Conservation (phyloP, 2,888 invertebrate genomes). For the Gastrophysa polygoni region DNA sequence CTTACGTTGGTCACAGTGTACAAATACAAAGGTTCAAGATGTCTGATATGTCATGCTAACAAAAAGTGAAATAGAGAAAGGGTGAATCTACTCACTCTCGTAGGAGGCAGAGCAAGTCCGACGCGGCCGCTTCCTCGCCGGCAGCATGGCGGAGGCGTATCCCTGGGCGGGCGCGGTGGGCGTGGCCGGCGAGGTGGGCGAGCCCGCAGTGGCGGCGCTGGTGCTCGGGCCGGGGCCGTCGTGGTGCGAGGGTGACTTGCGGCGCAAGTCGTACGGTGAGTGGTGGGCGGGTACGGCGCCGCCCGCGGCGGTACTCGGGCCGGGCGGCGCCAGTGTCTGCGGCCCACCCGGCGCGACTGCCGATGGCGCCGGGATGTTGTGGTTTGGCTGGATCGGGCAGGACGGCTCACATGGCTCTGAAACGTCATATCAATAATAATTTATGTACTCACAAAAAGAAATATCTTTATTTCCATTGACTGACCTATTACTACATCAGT, state of each 20-base stretch:
- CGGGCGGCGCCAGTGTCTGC: constrained; percentile 40
- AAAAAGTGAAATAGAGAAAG: too few relatives aligned
- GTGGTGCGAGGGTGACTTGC: constrained; percentile 79
- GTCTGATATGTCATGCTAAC: too few relatives aligned
- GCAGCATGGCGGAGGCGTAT: constrained; percentile 69
- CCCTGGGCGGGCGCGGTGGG: constrained; percentile 60
- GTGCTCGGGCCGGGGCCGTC: constrained; percentile 71
- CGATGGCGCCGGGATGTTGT: constrained; percentile 64
- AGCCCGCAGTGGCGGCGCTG: constrained; percentile 59
- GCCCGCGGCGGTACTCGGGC: constrained; percentile 53
- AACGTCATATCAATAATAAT: constrained; percentile 40
- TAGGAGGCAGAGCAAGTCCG: constrained; percentile 66
- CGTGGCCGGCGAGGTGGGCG: constrained; percentile 59
- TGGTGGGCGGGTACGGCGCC: constrained; percentile 69
- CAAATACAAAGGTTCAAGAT: too few relatives aligned
- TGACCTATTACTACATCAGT: too few relatives aligned
- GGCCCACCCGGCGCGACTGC: constrained; percentile 53
- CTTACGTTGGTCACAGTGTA: too few relatives aligned
- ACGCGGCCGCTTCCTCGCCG: constrained; percentile 84
- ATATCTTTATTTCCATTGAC: too few relatives aligned
- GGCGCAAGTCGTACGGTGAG: constrained; percentile 87
- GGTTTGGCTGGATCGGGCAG: constrained; percentile 64
- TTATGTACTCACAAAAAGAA: too few relatives aligned
- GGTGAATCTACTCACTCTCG: constrained; percentile 50
- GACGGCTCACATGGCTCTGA: constrained; percentile 83